Evolutionary conservation across 92 coral and sea anemone species (phyloP).

Genomic region (Pocillopora grandis): DNA sequence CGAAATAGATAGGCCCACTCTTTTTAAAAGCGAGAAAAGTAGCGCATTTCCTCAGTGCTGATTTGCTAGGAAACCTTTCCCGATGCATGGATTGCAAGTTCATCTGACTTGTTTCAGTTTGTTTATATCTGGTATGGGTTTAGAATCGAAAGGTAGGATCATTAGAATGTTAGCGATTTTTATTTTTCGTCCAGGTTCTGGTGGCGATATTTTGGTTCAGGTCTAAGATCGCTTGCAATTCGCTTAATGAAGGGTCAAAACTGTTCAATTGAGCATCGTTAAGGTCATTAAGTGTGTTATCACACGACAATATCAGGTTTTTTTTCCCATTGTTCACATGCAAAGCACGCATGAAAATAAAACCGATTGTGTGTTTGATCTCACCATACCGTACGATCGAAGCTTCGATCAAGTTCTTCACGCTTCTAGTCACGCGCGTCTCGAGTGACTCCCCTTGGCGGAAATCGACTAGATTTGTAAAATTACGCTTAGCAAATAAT

Average conservation of each 20-base stretch:
- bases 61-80: neutral
- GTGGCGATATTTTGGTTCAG: neutral
- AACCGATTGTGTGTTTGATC: neutral
- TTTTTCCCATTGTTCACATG: neutral
- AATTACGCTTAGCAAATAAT: neutral
- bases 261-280: conserved; percentile 1
- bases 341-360: neutral
- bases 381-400: no score
- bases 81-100: neutral
- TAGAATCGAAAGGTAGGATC: conserved; percentile 7
- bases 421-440: conserved; percentile 3
- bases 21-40: neutral
- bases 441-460: neutral
- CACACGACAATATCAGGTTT: neutral
- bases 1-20: no score
- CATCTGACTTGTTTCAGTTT: neutral
- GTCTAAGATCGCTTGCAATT: neutral
- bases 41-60: neutral
- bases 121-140: neutral
- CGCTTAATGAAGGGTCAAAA: conserved; percentile 24
- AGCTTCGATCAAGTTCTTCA: no score
- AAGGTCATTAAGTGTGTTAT: conserved; percentile 13
- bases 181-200: no score
- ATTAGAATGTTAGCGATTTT: neutral
- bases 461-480: neutral